Evolutionary conservation across 1,140 invertebrate genomes (phyloP).

Genomic region (Dinoponera quadriceps): DNA sequence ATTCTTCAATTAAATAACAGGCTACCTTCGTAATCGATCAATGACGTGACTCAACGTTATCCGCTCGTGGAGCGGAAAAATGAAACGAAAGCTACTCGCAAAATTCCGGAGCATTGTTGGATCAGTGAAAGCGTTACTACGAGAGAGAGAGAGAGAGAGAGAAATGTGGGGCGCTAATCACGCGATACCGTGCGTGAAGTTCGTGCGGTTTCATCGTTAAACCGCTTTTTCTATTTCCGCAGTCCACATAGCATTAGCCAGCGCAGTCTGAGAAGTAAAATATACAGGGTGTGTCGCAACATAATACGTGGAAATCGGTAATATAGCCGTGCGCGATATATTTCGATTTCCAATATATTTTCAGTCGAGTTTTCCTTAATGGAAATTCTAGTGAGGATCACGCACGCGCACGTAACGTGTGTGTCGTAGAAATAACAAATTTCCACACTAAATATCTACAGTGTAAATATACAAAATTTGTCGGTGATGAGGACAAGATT

Average conservation of each 20-base stretch:
- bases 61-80: conserved; percentile 37
- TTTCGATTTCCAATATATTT: neutral
- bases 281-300: conserved; percentile 3
- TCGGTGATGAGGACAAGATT: neutral
- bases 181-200: conserved; percentile 52
- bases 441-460: no score
- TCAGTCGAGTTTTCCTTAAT: neutral
- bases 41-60: conserved; percentile 55
- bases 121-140: conserved; percentile 50
- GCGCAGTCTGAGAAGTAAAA: conserved; percentile 12
- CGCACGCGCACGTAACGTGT: no score
- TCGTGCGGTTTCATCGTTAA: conserved; percentile 52
- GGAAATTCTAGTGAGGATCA: neutral
- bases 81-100: conserved; percentile 52
- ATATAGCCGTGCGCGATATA: neutral
- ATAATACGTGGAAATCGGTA: neutral
- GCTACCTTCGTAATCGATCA: conserved; percentile 53
- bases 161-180: conserved; percentile 36
- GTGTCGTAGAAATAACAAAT: no score
- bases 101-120: conserved; percentile 61
- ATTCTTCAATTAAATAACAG: conserved; percentile 35
- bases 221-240: neutral
- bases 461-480: conserved; percentile 5
- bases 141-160: neutral
- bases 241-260: neutral